These are phyloP conservation scores for Tiaroga cobitis DNA, from an alignment of 2,797 vertebrate species.

Conservation along the genomic window DNA sequence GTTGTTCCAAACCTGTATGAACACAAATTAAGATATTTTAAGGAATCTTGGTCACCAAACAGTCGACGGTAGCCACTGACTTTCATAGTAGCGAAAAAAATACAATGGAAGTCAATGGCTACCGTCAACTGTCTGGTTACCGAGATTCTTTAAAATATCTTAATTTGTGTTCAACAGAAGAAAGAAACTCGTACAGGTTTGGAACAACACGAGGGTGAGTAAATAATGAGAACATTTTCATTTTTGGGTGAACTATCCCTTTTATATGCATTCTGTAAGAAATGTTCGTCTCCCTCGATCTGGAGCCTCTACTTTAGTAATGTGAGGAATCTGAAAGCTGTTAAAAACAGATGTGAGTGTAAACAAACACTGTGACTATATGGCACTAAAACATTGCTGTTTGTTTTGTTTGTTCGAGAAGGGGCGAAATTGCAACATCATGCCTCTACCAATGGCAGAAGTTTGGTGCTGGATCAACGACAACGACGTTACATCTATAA, in stretches of 20 bases:
- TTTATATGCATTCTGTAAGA: not conserved
- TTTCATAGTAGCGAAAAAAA: too few relatives aligned
- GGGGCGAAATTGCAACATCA: not conserved
- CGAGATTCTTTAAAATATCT: too few relatives aligned
- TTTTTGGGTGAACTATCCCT: not conserved
- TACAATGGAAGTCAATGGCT: too few relatives aligned
- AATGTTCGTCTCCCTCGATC: not conserved
- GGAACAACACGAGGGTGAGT: not conserved
- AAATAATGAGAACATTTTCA: not conserved
- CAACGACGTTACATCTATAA: not conserved
- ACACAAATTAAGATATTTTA: too few relatives aligned
- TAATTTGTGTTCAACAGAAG: too few relatives aligned
- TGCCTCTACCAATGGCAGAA: not conserved
- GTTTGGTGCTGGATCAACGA: not conserved
- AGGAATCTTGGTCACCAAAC: too few relatives aligned
- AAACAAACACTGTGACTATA: not conserved
- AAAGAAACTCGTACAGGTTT: not conserved
- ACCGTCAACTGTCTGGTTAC: too few relatives aligned
- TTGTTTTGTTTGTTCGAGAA: not conserved
- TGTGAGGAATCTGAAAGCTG: not conserved
- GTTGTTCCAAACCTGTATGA: too few relatives aligned
- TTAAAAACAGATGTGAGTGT: constrained; percentile 3
- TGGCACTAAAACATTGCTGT: too few relatives aligned
- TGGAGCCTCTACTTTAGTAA: not conserved
- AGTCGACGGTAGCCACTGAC: too few relatives aligned